Evolutionary conservation across 2,888 invertebrate genomes (phyloP).

Genomic region (Latrodectus hesperus): DNA sequence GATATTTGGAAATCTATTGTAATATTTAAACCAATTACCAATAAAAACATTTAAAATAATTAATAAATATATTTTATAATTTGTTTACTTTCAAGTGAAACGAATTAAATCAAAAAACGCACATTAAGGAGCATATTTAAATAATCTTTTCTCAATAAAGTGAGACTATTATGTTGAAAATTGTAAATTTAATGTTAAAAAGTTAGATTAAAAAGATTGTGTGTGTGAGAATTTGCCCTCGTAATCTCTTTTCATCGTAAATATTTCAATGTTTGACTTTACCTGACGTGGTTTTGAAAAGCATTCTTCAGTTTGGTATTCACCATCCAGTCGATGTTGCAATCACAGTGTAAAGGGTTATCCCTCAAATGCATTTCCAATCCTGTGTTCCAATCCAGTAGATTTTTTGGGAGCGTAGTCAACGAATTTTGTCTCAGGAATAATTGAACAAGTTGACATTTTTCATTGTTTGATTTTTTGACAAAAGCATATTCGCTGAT

Average conservation of each 20-base stretch:
- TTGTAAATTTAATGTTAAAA: no score
- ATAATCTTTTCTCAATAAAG: no score
- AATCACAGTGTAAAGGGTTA: conserved; percentile 58
- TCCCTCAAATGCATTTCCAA: conserved; percentile 44
- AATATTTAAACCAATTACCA: no score
- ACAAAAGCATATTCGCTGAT: conserved; percentile 49
- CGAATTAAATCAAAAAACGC: no score
- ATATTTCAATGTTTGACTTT: not conserved
- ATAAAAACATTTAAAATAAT: no score
- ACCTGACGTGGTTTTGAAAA: conserved; percentile 52
- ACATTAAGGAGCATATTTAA: no score
- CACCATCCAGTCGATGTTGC: conserved; percentile 55
- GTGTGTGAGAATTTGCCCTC: no score
- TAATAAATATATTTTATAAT: no score
- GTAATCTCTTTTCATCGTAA: not conserved
- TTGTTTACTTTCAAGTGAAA: no score
- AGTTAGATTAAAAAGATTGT: no score
- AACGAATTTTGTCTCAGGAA: conserved; percentile 50
- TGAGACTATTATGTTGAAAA: no score
- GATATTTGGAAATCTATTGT: no score
- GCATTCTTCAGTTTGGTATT: conserved; percentile 41
- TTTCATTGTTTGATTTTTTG: conserved; percentile 22
- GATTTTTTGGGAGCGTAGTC: conserved; percentile 1
- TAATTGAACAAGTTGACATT: conserved; percentile 25
- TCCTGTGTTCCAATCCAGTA: conserved; percentile 45